phyloP scores from a whole-genome alignment of 2,797 vertebrate genomes.

The Fistularia tabacaria region DNA sequence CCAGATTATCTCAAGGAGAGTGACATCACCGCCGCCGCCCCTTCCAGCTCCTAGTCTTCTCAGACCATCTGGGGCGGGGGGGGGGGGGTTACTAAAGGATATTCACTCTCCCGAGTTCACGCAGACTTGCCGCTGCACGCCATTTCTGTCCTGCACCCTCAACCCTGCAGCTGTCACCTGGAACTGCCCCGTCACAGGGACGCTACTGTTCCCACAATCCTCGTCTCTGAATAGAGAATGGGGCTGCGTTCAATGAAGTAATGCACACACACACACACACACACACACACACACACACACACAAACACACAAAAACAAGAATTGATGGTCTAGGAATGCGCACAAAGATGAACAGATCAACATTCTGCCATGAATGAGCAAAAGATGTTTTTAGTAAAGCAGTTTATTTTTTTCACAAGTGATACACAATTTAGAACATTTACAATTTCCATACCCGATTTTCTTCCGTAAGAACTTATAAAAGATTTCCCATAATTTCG shows the following conservation, averaged over 20 bases:
- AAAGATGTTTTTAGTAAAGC: too few species aligned
- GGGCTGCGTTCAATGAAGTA: too few species aligned
- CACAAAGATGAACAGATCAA: slow-evolving; percentile 5
- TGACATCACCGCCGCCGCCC: slow-evolving; percentile 49
- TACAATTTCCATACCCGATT: background rate
- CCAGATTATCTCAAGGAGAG: slow-evolving; percentile 59
- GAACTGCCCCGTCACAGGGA: slow-evolving; percentile 43
- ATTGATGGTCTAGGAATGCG: background rate
- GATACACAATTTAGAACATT: slow-evolving; percentile 22
- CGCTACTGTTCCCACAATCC: slow-evolving; percentile 47
- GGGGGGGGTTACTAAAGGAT: slow-evolving; percentile 78
- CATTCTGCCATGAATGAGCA: background rate
- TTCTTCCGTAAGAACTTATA: slow-evolving; percentile 67
- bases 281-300: too few species aligned
- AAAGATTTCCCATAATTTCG: slow-evolving; percentile 53
- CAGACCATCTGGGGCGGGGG: slow-evolving; percentile 56
- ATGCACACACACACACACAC: too few species aligned
- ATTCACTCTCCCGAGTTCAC: slow-evolving; percentile 63
- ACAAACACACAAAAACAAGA: too few species aligned
- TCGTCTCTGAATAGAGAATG: too few species aligned
- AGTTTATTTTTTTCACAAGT: slow-evolving; percentile 14
- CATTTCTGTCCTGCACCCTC: background rate
- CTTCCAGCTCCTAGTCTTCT: slow-evolving; percentile 10
- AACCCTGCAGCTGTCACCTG: slow-evolving; percentile 70
- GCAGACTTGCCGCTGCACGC: background rate